phyloP scores from a whole-genome alignment of 1,140 invertebrate species.

The Drosophila pectinifera region DNA sequence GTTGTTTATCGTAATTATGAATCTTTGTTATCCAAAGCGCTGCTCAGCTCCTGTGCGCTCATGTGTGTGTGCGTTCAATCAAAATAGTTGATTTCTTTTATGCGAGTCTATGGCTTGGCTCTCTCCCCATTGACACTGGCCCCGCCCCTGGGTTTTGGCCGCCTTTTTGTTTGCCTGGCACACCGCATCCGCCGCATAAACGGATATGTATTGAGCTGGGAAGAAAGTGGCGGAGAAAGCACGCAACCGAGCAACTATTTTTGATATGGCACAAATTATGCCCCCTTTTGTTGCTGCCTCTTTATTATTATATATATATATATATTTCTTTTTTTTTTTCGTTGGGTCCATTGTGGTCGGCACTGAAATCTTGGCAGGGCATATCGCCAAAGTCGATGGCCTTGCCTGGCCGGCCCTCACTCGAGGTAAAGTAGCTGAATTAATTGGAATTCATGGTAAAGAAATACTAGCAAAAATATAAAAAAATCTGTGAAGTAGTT shows the following conservation, averaged over 20 bases:
- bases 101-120: slow-evolving; percentile 29
- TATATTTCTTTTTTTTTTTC: neutral
- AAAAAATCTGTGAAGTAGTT: neutral
- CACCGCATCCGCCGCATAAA: slow-evolving; percentile 12
- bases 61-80: slow-evolving; percentile 60
- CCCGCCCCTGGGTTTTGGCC: neutral
- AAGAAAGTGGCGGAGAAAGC: slow-evolving; percentile 14
- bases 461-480: neutral
- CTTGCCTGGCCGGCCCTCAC: slow-evolving; percentile 3
- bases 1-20: slow-evolving; percentile 71
- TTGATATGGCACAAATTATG: slow-evolving; percentile 51
- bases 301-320: slow-evolving; percentile 15
- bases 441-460: neutral
- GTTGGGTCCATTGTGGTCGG: slow-evolving; percentile 7
- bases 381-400: slow-evolving; percentile 13
- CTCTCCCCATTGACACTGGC: neutral
- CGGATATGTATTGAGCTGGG: slow-evolving; percentile 4
- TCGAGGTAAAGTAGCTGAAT: slow-evolving; percentile 1
- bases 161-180: slow-evolving; percentile 5
- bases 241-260: slow-evolving; percentile 43
- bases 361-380: slow-evolving; percentile 16
- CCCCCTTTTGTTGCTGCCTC: slow-evolving; percentile 21
- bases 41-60: slow-evolving; percentile 45
- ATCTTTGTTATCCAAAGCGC: slow-evolving; percentile 58
- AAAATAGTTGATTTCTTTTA: slow-evolving; percentile 65